A percentile compares a stretch with the other conserved stretches of the same genome.
Conservation (phyloP, 1,140 invertebrate genomes). For the Sminthurinus signatus region DNA sequence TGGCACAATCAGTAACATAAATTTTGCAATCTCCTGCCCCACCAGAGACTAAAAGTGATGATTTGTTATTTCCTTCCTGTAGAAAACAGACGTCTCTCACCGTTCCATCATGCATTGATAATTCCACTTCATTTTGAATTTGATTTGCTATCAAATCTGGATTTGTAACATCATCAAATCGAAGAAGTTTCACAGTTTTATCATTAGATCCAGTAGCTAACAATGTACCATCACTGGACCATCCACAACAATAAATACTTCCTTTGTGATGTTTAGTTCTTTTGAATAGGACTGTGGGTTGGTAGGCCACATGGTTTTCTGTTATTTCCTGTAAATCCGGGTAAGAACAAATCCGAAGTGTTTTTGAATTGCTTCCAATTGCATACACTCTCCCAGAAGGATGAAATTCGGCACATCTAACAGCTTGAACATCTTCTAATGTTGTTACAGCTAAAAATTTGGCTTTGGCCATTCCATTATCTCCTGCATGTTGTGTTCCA, state of each 20-base stretch:
- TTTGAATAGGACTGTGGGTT: slow-evolving; percentile 86
- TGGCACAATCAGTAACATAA: slow-evolving; percentile 56
- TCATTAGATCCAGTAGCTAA: slow-evolving; percentile 98
- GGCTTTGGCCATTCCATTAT: slow-evolving; percentile 21
- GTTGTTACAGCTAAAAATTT: slow-evolving; percentile 82
- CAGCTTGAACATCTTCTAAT: slow-evolving; percentile 93
- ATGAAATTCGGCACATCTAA: slow-evolving; percentile 95
- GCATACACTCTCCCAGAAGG: slow-evolving; percentile 84
- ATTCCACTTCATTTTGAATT: slow-evolving; percentile 61
- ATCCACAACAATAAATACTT: slow-evolving; percentile 87
- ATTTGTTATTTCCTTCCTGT: slow-evolving; percentile 84
- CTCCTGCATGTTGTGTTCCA: too few species aligned
- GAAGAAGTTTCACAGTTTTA: slow-evolving; percentile 94
- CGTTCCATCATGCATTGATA: slow-evolving; percentile 97
- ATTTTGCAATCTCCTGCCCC: slow-evolving; percentile 96
- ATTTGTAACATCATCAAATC: slow-evolving; percentile 62
- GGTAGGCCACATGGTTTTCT: slow-evolving; percentile 70
- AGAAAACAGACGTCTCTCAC: slow-evolving; percentile 95
- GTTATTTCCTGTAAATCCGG: slow-evolving; percentile 47
- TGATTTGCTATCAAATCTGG: slow-evolving; percentile 43
- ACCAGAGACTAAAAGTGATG: slow-evolving; percentile 88
- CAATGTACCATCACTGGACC: slow-evolving; percentile 89
- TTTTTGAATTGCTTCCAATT: slow-evolving; percentile 97
- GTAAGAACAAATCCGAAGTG: slow-evolving; percentile 74
- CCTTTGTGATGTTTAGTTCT: slow-evolving; percentile 90